Base-by-base conservation (phyloP, 2,113 vertebrate genomes). In the Mus pahari region DNA sequence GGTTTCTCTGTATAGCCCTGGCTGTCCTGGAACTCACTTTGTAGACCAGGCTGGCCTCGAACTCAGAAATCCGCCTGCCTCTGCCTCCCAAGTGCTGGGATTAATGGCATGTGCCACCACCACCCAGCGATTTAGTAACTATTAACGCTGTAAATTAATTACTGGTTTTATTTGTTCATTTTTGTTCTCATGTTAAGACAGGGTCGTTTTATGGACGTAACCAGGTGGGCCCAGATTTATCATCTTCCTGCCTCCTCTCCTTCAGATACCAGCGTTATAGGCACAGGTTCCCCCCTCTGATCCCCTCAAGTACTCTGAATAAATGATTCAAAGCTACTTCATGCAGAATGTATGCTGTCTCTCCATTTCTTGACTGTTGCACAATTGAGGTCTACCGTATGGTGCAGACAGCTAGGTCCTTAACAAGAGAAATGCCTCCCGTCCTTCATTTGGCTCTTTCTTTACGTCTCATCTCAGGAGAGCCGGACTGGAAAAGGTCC, bases 391-490 rank as follows among this genome's bases (percentile, higher is more conserved):
- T 36, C 33, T 60, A 20, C 31, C 78, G 9, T 68, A 4, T 53
- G 50, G 2, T 62, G 10, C 42, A 42, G 75, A 33, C 17, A 79
- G 39, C 26, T 26, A 36, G 8, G 24, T 55, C 48, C 22, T 82
- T 78, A 31, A 50, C 8, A 36, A 53, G 28, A 81, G 75, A 83
- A 92, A 70, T 45, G 11, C 26, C 42, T 81, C 86, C 4, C 19
- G 48, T 66, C 75, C 3, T 94, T 50, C 68, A 39, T 28, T 71
- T 92, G 89, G 77, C 14, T 74, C 73, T 45, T 75, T 50, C 50
- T 81, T 60, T 82, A 16, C n/a, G n/a, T 81, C 91, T 90, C 88
- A 94, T 89, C 83, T 91, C 31, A 71, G 77, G 50, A 94, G 24
- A 82, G 31, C 78, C 50, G 33, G 75, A 13, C 70, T 90, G 11